phyloP scores from a whole-genome alignment of 2,113 vertebrate species.

The Bungarus multicinctus region DNA sequence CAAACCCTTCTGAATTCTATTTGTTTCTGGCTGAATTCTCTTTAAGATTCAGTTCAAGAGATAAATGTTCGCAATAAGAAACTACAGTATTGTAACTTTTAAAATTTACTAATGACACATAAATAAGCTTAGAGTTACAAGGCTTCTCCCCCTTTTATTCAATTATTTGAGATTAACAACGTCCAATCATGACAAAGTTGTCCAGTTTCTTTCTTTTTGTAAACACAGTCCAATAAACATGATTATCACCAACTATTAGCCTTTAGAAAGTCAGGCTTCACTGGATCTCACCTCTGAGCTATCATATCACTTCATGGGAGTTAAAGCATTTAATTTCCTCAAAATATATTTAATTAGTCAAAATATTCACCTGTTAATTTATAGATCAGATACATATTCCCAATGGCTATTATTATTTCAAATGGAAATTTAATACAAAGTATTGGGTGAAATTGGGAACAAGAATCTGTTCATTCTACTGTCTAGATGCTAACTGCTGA shows the following conservation, averaged over 20 bases:
- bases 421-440: neutral
- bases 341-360: neutral
- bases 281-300: neutral
- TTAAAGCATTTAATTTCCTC: neutral
- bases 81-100: neutral
- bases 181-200: neutral
- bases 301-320: neutral
- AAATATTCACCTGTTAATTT: neutral
- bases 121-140: neutral
- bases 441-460: neutral
- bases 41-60: neutral
- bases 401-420: neutral
- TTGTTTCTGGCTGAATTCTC: neutral
- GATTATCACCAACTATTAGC: neutral
- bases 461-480: neutral
- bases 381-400: neutral
- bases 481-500: neutral
- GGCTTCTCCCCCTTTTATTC: neutral
- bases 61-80: neutral
- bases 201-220: neutral
- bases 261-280: neutral
- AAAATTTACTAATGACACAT: neutral
- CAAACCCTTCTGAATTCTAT: neutral
- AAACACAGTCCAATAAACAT: neutral
- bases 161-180: neutral